Conservation (phyloP, 2,113 vertebrate genomes). For the Emydocephalus ijimae region DNA sequence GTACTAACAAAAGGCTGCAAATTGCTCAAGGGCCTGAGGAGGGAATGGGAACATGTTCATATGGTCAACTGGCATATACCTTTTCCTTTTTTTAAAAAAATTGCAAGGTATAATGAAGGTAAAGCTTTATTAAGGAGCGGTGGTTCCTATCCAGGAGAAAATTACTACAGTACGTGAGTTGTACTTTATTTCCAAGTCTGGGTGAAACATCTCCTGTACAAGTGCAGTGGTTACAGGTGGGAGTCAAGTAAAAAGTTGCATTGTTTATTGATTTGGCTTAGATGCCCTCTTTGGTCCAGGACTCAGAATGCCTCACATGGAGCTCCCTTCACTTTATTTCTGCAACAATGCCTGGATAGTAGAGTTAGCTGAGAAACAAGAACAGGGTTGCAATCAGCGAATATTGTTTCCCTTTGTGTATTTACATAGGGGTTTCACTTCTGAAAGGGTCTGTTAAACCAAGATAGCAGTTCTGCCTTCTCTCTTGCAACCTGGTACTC, state of each 20-base stretch:
- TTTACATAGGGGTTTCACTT: background rate
- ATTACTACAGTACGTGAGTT: background rate
- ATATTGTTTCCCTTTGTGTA: background rate
- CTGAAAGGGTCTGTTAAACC: background rate
- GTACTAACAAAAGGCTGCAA: slow-evolving; percentile 97
- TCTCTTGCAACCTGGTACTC: background rate
- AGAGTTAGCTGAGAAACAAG: background rate
- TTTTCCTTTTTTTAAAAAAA: slow-evolving; percentile 65
- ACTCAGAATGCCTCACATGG: background rate
- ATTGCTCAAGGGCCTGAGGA: slow-evolving; percentile 93
- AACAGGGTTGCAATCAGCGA: background rate
- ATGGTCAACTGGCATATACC: slow-evolving; percentile 79
- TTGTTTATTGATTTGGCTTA: background rate
- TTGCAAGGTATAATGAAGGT: slow-evolving; percentile 59
- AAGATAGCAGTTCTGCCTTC: background rate
- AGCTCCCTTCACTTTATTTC: background rate
- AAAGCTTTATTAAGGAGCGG: slow-evolving; percentile 26
- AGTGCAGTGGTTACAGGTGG: background rate
- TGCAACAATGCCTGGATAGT: background rate
- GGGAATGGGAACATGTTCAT: slow-evolving; percentile 98
- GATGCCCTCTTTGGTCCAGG: background rate
- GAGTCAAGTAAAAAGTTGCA: background rate
- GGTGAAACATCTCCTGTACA: background rate
- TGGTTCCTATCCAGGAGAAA: slow-evolving; percentile 3
- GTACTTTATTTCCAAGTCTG: background rate